Percentiles rank a stretch among this genome's conserved stretches.
Evolutionary conservation across 2,888 invertebrate species (phyloP).

Genomic region (Spodoptera picta): DNA sequence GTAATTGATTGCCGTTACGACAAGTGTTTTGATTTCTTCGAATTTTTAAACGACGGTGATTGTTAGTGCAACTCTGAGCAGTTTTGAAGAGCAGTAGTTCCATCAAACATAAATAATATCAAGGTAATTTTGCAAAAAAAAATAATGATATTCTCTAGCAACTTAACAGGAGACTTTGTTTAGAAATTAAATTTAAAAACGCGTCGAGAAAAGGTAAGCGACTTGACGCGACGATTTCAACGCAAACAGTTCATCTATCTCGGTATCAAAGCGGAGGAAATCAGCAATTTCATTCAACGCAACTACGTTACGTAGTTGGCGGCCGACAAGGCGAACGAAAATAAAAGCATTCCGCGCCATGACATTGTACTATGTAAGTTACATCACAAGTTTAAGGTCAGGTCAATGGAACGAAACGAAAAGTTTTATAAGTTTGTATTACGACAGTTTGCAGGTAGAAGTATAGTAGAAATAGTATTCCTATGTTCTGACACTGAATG

Average conservation of each 20-base stretch:
- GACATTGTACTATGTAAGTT: conserved; percentile 13
- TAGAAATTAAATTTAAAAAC: not conserved
- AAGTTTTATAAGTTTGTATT: conserved; percentile 24
- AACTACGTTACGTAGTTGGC: conserved; percentile 1
- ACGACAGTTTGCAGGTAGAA: no score
- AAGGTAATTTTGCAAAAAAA: no score
- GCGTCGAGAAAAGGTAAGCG: not conserved
- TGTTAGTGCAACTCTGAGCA: no score
- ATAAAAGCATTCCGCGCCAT: conserved; percentile 35
- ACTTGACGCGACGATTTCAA: not conserved
- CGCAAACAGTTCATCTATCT: conserved; percentile 2
- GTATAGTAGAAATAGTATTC: no score
- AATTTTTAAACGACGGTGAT: no score
- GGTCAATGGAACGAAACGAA: conserved; percentile 38
- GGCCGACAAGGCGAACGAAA: conserved; percentile 38
- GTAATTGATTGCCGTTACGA: no score
- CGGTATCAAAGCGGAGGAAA: conserved; percentile 14
- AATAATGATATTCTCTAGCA: no score
- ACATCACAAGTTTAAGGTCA: conserved; percentile 37
- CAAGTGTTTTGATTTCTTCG: no score
- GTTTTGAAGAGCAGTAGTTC: no score
- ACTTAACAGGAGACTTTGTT: not conserved
- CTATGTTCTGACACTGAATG: no score
- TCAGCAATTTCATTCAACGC: conserved; percentile 5
- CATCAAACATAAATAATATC: no score